phyloP scores from a whole-genome alignment of 2,113 vertebrate species.

The Turnix velox region DNA sequence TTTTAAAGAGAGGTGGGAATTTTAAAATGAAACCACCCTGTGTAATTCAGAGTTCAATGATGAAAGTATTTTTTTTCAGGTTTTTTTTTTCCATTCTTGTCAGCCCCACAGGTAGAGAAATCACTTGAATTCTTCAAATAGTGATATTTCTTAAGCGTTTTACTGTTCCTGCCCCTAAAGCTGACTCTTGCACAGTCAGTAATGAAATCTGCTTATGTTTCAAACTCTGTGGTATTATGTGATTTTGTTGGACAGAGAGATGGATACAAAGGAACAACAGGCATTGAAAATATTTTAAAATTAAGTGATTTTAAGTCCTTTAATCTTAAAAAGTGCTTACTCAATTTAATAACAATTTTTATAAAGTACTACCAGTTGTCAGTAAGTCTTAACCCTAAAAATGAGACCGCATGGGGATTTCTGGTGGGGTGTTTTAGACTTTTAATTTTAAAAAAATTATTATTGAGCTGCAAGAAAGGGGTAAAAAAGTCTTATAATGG shows the following conservation, averaged over 20 bases:
- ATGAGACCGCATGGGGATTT: not conserved
- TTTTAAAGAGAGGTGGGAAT: not conserved
- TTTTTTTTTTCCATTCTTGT: not conserved
- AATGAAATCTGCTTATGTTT: conserved; percentile 39
- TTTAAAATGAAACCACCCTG: not conserved
- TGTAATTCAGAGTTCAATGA: not conserved
- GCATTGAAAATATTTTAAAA: conserved; percentile 1
- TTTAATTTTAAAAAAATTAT: not conserved
- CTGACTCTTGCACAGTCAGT: not conserved
- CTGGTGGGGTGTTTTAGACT: not conserved
- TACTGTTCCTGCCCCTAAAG: not conserved
- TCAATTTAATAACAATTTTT: conserved; percentile 27
- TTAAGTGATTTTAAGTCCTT: conserved; percentile 18
- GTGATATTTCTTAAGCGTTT: not conserved
- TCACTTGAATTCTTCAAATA: not conserved
- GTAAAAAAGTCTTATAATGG: not conserved
- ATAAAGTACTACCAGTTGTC: conserved; percentile 5
- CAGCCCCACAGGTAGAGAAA: not conserved
- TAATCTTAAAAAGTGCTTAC: conserved; percentile 48
- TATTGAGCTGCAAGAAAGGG: not conserved
- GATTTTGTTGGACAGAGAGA: conserved; percentile 33
- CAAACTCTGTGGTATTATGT: conserved; percentile 22
- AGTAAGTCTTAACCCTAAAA: conserved; percentile 28
- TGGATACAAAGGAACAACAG: conserved; percentile 37
- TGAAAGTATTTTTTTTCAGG: not conserved